Base-by-base conservation (phyloP, 2,797 vertebrate species). In the Coranthus polyacanthus region DNA sequence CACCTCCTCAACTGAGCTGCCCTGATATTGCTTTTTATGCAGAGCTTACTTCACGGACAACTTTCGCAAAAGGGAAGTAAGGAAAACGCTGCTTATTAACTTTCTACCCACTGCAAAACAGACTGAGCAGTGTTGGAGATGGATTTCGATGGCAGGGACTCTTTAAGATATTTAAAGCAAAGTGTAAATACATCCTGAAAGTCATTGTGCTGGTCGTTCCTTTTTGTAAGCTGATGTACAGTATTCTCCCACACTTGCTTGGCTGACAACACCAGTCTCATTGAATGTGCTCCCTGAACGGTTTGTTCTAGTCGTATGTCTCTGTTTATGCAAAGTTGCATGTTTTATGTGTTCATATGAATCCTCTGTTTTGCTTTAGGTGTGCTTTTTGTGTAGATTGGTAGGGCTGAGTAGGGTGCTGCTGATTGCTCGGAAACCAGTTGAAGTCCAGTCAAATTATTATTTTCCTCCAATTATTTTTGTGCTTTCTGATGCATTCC, bases 251-350 rank as follows among this genome's bases (percentile, higher is more conserved):
- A 45, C 54, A 53, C 68, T 46, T 42, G 73, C 85, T 85, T 79
- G 78, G 73, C 83, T 78, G 84, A 72, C 1, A 68, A 75, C 75
- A 63, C 43, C 68, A 17, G 79, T 90, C 86, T 81, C 72, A 68
- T 64, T 87, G 81, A 88, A 90, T 82, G 85, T 91, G 71, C 79
- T 85, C 81, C 87, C 81, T 44, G 66, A 71, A 75, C 71, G 58
- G 57, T 79, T 75, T 63, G 81, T 85, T 79, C 79, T 79, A 62
- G 77, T 78, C 80, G 63, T 84, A 37, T 44, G 75, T 80, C 81
- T 81, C 83, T 70, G 72, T 90, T 90, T 75, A 82, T 84, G 88
- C 86, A 81, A 61, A 68, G 68, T 68, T 91, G 93, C 92, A 92
- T 93, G 92, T 92, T 90, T 55, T 15, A 63, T 60, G 49, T 83